Conservation (phyloP, 2,113 vertebrate genomes). For the Channa argus region DNA sequence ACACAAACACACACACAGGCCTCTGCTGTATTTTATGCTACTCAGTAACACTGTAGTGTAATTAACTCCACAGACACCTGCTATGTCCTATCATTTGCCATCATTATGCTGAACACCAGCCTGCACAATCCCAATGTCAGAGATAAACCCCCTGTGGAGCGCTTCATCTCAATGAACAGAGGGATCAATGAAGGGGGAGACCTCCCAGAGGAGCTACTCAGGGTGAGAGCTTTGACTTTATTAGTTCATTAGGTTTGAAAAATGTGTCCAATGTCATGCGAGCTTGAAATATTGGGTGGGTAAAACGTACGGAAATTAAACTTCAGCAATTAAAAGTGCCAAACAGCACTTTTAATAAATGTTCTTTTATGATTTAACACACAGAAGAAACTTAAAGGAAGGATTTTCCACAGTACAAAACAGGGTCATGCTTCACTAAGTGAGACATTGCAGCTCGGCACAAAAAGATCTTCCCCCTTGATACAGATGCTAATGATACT, state of each 20-base stretch:
- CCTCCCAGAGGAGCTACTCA: conserved; percentile 95
- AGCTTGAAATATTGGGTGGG: not conserved
- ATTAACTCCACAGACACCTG: conserved; percentile 90
- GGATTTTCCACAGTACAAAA: not conserved
- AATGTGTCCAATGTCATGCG: not conserved
- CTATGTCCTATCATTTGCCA: conserved; percentile 95
- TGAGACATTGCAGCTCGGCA: conserved; percentile 44
- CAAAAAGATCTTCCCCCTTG: conserved; percentile 22
- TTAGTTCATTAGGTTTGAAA: conserved; percentile 35
- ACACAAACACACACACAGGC: not conserved
- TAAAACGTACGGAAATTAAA: not conserved
- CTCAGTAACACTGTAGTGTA: conserved; percentile 24
- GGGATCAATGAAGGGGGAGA: conserved; percentile 98
- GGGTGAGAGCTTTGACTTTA: conserved; percentile 82
- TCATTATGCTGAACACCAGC: conserved; percentile 99
- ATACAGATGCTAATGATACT: conserved; percentile 24
- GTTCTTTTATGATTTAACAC: not conserved
- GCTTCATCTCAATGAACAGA: conserved; percentile 99
- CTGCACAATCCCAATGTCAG: conserved; percentile 97
- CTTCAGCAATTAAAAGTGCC: not conserved
- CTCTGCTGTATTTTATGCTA: not conserved
- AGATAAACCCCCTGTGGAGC: conserved; percentile 96
- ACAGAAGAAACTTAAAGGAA: not conserved
- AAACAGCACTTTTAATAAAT: not conserved
- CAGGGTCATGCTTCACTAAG: conserved; percentile 27